Conservation (phyloP, 2,113 vertebrate species). For the Cynoglossus semilaevis region DNA sequence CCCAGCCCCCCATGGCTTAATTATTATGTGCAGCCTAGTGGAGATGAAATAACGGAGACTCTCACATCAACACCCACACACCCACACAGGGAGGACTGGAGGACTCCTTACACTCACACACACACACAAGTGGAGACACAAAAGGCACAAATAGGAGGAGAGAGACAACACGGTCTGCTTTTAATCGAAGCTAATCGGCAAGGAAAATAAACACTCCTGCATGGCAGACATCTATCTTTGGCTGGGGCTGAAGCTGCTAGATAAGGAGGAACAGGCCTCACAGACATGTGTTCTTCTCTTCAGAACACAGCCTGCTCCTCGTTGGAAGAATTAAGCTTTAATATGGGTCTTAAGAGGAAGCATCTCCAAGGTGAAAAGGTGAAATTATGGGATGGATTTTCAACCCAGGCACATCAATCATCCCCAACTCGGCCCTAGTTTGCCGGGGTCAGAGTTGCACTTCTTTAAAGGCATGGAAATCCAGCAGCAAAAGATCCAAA, state of each 20-base stretch:
- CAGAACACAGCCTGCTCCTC: conserved; percentile 63
- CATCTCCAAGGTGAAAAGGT: conserved; percentile 67
- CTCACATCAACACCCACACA: conserved; percentile 76
- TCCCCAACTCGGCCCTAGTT: conserved; percentile 45
- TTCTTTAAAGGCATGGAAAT: conserved; percentile 38
- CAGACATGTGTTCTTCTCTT: conserved; percentile 65
- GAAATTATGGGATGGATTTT: conserved; percentile 72
- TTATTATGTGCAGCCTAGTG: conserved; percentile 86
- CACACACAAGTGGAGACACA: conserved; percentile 49
- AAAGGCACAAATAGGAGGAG: conserved; percentile 53
- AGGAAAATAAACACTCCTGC: conserved; percentile 73
- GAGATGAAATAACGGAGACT: conserved; percentile 80
- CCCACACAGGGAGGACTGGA: conserved; percentile 55
- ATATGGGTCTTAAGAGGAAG: conserved; percentile 61
- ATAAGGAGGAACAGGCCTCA: conserved; percentile 70
- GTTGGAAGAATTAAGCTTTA: conserved; percentile 63
- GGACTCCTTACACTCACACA: conserved; percentile 55
- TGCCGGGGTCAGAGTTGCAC: conserved; percentile 30
- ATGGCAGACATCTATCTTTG: conserved; percentile 67
- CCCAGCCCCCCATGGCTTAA: conserved; percentile 85
- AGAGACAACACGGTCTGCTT: conserved; percentile 70
- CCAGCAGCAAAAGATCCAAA: conserved; percentile 21
- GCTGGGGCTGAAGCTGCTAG: conserved; percentile 59
- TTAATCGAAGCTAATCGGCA: conserved; percentile 74
- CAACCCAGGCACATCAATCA: conserved; percentile 63